Percentiles rank a stretch among this genome's conserved stretches.
Conservation (phyloP, 23 tunicate species). For the Styela clava region DNA sequence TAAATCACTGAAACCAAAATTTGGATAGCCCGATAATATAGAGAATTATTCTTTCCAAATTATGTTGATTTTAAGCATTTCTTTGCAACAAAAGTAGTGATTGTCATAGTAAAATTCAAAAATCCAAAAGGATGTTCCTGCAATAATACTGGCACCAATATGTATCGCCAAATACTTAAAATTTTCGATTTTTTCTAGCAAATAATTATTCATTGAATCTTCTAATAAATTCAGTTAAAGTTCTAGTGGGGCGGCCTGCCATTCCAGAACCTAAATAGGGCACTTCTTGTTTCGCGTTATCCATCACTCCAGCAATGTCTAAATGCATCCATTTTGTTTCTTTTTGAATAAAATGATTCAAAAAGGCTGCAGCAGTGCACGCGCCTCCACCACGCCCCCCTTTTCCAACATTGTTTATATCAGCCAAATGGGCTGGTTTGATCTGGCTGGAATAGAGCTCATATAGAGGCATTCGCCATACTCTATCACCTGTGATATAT, state of each 20-base stretch:
- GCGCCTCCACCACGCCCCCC: slow-evolving; percentile 77
- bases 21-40: no score
- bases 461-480: slow-evolving; percentile 92
- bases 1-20: no score
- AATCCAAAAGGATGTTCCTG: no score
- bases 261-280: slow-evolving; percentile 77
- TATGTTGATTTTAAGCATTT: no score
- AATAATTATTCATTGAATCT: neutral
- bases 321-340: slow-evolving; percentile 70
- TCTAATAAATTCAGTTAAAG: slow-evolving; percentile 51
- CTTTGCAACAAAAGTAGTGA: no score
- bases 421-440: slow-evolving; percentile 76
- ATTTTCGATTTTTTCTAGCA: no score
- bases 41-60: no score
- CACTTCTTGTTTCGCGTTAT: slow-evolving; percentile 36
- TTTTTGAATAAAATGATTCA: slow-evolving; percentile 55
- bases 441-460: slow-evolving; percentile 59
- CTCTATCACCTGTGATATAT: slow-evolving; percentile 63
- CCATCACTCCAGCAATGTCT: slow-evolving; percentile 95
- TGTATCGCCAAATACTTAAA: no score
- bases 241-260: slow-evolving; percentile 89
- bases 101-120: no score
- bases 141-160: no score
- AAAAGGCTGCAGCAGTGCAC: slow-evolving; percentile 89
- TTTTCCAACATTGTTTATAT: slow-evolving; percentile 84